Evolutionary conservation across 92 coral and sea anemone genomes (phyloP).

Genomic region (Porites cylindrica): DNA sequence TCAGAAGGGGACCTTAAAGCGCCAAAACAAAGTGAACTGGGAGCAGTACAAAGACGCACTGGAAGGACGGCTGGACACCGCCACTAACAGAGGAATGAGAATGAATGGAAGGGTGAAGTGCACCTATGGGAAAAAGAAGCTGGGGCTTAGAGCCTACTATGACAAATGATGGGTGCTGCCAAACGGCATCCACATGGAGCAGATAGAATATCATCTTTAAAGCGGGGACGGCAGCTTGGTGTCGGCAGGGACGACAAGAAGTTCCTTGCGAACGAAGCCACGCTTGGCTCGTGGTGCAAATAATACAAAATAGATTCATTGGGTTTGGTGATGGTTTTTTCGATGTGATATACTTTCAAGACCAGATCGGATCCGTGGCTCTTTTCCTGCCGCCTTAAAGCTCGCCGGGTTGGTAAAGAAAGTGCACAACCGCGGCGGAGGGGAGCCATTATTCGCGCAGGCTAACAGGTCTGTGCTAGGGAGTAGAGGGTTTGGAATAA

Average conservation of each 20-base stretch:
- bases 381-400: slow-evolving; percentile 27
- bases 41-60: too few relatives aligned
- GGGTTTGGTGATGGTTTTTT: background rate
- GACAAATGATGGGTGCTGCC: too few relatives aligned
- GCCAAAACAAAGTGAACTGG: too few relatives aligned
- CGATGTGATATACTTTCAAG: slow-evolving; percentile 2
- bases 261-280: slow-evolving; percentile 10
- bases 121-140: too few relatives aligned
- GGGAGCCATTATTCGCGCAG: background rate
- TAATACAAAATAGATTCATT: slow-evolving; percentile 27
- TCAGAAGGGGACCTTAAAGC: too few relatives aligned
- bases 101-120: too few relatives aligned
- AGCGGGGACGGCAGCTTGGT: background rate
- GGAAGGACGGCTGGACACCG: too few relatives aligned
- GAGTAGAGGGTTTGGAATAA: background rate
- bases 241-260: too few relatives aligned
- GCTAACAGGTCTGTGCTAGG: background rate
- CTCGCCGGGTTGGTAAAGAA: slow-evolving; percentile 22
- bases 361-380: slow-evolving; percentile 48
- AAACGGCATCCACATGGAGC: too few relatives aligned
- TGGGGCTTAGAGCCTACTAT: too few relatives aligned
- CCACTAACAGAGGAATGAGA: too few relatives aligned
- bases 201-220: background rate
- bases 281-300: background rate
- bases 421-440: background rate